Conservation (phyloP, 2,888 invertebrate genomes). For the Andrena minutula region DNA sequence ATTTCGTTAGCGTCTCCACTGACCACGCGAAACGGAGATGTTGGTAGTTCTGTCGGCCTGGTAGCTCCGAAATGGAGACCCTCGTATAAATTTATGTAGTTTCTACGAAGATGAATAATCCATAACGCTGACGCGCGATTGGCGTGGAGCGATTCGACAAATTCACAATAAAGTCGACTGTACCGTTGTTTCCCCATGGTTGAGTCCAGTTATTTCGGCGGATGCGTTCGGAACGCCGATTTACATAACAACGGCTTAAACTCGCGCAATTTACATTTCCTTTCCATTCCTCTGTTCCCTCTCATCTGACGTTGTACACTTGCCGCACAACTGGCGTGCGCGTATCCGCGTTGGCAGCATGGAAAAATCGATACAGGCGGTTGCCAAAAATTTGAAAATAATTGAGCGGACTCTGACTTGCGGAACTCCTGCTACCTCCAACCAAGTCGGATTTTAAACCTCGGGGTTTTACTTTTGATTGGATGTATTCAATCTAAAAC, state of each 20-base stretch:
- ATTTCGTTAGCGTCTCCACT: not conserved
- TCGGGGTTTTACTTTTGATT: not conserved
- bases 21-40: not conserved
- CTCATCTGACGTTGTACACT: slow-evolving; percentile 23
- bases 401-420: slow-evolving; percentile 9
- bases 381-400: slow-evolving; percentile 32
- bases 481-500: not conserved
- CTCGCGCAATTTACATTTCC: slow-evolving; percentile 72
- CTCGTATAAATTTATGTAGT: too few species aligned
- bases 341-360: slow-evolving; percentile 11
- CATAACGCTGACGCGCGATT: not conserved
- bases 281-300: slow-evolving; percentile 49
- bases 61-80: too few species aligned
- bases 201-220: slow-evolving; percentile 56
- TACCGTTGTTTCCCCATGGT: slow-evolving; percentile 36
- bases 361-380: slow-evolving; percentile 55
- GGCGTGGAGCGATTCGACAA: slow-evolving; percentile 15
- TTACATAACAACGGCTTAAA: slow-evolving; percentile 73
- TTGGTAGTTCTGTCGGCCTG: not conserved
- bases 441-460: too few species aligned
- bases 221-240: slow-evolving; percentile 64
- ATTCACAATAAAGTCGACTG: slow-evolving; percentile 47
- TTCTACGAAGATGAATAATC: not conserved
- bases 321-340: slow-evolving; percentile 17
- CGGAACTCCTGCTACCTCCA: not conserved